phyloP scores from a whole-genome alignment of 1,140 invertebrate genomes.

The Rhyacophila brunnea region DNA sequence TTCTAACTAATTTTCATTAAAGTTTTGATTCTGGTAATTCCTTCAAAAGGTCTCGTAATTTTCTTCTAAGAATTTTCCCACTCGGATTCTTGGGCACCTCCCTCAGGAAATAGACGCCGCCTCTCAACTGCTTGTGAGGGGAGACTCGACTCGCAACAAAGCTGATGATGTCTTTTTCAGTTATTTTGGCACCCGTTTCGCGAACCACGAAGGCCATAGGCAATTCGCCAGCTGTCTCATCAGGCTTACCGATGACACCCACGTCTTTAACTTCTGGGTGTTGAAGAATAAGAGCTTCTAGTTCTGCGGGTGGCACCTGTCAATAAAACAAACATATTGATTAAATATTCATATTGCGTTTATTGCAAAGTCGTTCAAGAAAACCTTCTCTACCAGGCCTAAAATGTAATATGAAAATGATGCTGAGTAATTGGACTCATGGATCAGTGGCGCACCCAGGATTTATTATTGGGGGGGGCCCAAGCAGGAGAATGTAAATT shows the following conservation, averaged over 20 bases:
- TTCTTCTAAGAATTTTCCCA: constrained; percentile 41
- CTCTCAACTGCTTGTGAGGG: constrained; percentile 51
- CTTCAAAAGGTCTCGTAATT: constrained; percentile 17
- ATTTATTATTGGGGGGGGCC: no score
- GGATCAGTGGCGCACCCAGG: no score
- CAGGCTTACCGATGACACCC: constrained; percentile 69
- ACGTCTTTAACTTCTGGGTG: constrained; percentile 68
- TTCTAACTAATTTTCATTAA: no score
- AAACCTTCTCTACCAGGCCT: no score
- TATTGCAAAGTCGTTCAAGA: no score
- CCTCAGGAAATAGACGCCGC: constrained; percentile 61
- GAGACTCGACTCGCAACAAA: constrained; percentile 48
- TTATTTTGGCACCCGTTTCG: constrained; percentile 45
- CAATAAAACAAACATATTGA: not conserved
- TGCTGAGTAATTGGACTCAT: no score
- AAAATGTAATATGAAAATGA: no score
- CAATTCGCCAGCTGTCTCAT: constrained; percentile 65
- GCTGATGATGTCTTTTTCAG: constrained; percentile 50
- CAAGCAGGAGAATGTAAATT: no score
- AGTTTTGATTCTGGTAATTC: constrained; percentile 12
- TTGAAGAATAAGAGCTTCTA: constrained; percentile 68
- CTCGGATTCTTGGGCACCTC: constrained; percentile 62
- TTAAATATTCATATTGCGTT: no score
- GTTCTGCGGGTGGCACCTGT: constrained; percentile 59
- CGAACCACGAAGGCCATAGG: constrained; percentile 70